phyloP scores from a whole-genome alignment of 2,797 vertebrate genomes.

The Siniperca scherzeri region DNA sequence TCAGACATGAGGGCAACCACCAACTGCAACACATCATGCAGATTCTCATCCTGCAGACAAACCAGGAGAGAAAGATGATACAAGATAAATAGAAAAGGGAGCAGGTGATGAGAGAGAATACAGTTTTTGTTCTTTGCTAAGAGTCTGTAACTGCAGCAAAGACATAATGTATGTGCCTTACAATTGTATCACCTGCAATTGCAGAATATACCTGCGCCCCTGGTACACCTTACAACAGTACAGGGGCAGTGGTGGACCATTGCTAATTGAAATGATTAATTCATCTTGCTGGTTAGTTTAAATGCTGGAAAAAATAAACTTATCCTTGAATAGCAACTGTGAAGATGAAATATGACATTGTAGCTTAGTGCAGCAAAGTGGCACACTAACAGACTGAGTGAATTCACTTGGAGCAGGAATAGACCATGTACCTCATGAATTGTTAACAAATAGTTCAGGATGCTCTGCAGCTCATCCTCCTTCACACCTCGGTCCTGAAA shows the following conservation, averaged over 20 bases:
- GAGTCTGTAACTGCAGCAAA: constrained; percentile 15
- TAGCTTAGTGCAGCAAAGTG: constrained; percentile 25
- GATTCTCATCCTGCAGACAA: constrained; percentile 93
- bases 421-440: constrained; percentile 92
- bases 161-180: constrained; percentile 2
- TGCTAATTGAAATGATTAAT: constrained; percentile 24
- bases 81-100: neutral
- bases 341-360: constrained; percentile 38
- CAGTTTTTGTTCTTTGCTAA: constrained; percentile 9
- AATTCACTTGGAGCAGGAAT: constrained; percentile 15
- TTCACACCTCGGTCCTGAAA: constrained; percentile 94
- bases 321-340: constrained; percentile 20
- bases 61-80: constrained; percentile 4
- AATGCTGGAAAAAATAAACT: constrained; percentile 8
- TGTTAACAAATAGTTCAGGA: constrained; percentile 96
- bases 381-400: constrained; percentile 32
- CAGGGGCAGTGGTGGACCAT: neutral
- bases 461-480: constrained; percentile 96
- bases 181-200: constrained; percentile 11
- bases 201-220: constrained; percentile 15
- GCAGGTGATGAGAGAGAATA: neutral
- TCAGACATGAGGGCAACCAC: constrained; percentile 98
- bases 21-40: constrained; percentile 96
- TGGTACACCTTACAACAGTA: constrained; percentile 1
- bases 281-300: constrained; percentile 13